These are phyloP conservation scores for Limonius californicus DNA, from an alignment of 1,140 invertebrate genomes.

Conservation along the genomic window DNA sequence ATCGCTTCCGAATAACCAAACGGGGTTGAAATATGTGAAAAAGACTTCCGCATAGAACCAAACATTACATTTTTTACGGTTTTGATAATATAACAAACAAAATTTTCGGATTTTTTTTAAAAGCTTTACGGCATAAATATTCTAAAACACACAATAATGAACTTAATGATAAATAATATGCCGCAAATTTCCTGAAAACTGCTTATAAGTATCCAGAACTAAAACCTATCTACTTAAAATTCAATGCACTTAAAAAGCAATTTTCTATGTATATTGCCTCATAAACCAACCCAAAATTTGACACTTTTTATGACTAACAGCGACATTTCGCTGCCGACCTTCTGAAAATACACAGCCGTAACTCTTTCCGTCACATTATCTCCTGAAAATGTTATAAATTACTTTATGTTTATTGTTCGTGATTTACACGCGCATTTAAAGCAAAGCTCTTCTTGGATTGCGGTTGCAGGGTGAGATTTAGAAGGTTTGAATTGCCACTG, in stretches of 20 bases:
- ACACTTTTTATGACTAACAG: not conserved
- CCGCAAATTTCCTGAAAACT: no score
- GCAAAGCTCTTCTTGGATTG: no score
- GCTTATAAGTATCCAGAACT: not conserved
- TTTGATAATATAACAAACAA: no score
- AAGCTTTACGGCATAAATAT: no score
- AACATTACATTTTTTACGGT: no score
- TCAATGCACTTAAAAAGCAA: conserved; percentile 9
- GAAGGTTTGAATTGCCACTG: no score
- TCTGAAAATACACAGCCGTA: conserved; percentile 2
- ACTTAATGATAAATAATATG: no score
- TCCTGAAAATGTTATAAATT: not conserved
- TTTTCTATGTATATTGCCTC: conserved; percentile 5
- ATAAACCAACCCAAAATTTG: conserved; percentile 3
- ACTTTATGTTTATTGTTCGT: not conserved
- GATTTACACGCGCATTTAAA: not conserved
- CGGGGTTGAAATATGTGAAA: no score
- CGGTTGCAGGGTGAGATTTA: no score
- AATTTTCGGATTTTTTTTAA: no score
- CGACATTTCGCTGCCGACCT: not conserved
- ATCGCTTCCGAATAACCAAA: not conserved
- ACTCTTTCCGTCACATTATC: not conserved
- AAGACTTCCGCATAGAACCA: no score
- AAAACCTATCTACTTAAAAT: conserved; percentile 5
- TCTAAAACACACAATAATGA: no score